A percentile compares a stretch with the other conserved stretches of the same genome.
These are phyloP conservation scores for Drosophila fungiperda DNA, from an alignment of 2,888 invertebrate genomes.

Conservation along the genomic window DNA sequence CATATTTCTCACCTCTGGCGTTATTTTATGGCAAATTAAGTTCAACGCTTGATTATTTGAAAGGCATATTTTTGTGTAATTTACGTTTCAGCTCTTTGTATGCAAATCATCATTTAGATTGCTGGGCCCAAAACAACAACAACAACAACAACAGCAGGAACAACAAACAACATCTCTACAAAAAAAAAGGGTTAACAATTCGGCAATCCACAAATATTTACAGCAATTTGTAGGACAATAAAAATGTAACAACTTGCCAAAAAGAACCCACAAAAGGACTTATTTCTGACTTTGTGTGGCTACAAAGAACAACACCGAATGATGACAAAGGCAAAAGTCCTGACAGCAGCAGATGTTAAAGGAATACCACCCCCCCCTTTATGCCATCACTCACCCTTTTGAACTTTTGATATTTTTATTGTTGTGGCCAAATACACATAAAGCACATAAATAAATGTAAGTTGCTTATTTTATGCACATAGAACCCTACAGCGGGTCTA, in stretches of 20 bases:
- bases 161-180: conserved; percentile 7
- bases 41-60: conserved; percentile 77
- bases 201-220: conserved; percentile 75
- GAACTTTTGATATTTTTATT: conserved; percentile 75
- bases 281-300: conserved; percentile 65
- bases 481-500: conserved; percentile 28
- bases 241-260: conserved; percentile 64
- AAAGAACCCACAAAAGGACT: conserved; percentile 61
- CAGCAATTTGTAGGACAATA: conserved; percentile 79
- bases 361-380: not conserved
- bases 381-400: not conserved
- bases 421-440: conserved; percentile 74
- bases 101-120: conserved; percentile 25
- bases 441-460: conserved; percentile 74
- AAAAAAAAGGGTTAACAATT: conserved; percentile 71
- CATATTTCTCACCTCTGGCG: conserved; percentile 24
- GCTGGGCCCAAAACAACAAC: conserved; percentile 9
- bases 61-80: conserved; percentile 69
- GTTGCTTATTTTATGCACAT: conserved; percentile 57
- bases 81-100: conserved; percentile 45
- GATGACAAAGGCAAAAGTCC: conserved; percentile 62
- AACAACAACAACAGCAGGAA: conserved; percentile 1
- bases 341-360: conserved; percentile 58
- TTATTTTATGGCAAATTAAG: conserved; percentile 78
- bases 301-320: conserved; percentile 58